Evolutionary conservation across 1,140 invertebrate species (phyloP).

Genomic region (Battus philenor): DNA sequence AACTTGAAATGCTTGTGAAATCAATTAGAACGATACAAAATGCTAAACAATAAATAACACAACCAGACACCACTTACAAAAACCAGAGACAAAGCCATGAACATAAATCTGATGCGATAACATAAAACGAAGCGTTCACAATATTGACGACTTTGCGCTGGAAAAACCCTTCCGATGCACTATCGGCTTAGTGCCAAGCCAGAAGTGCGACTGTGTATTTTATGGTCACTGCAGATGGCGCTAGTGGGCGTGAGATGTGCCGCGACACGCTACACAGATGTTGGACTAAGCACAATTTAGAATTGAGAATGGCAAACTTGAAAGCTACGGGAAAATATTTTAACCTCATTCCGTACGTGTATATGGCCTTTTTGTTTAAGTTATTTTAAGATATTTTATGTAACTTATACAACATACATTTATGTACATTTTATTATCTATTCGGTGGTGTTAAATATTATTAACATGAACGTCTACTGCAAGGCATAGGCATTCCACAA

Average conservation of each 20-base stretch:
- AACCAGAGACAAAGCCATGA: background rate
- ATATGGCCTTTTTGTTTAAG: too few relatives aligned
- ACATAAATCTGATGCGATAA: slow-evolving; percentile 19
- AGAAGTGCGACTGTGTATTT: slow-evolving; percentile 30
- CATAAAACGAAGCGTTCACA: slow-evolving; percentile 14
- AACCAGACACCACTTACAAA: background rate
- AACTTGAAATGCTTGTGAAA: too few relatives aligned
- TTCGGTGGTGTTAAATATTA: too few relatives aligned
- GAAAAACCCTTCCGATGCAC: slow-evolving; percentile 30
- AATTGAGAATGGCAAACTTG: slow-evolving; percentile 5
- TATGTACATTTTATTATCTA: too few relatives aligned
- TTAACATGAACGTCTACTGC: too few relatives aligned
- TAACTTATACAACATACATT: too few relatives aligned
- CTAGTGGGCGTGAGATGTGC: slow-evolving; percentile 21
- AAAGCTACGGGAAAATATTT: background rate
- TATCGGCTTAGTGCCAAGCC: slow-evolving; percentile 45
- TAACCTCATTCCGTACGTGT: background rate
- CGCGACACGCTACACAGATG: slow-evolving; percentile 3
- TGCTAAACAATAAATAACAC: slow-evolving; percentile 4
- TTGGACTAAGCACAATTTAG: slow-evolving; percentile 10
- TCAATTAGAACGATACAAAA: too few relatives aligned
- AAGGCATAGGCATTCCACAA: too few relatives aligned
- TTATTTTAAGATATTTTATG: too few relatives aligned
- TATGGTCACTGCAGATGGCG: slow-evolving; percentile 35
- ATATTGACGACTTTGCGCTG: slow-evolving; percentile 22